Percentiles rank a stretch among this genome's conserved stretches.
phyloP scores from a whole-genome alignment of 35 echinoderm and acorn worm genomes.

The Apostichopus japonicus region DNA sequence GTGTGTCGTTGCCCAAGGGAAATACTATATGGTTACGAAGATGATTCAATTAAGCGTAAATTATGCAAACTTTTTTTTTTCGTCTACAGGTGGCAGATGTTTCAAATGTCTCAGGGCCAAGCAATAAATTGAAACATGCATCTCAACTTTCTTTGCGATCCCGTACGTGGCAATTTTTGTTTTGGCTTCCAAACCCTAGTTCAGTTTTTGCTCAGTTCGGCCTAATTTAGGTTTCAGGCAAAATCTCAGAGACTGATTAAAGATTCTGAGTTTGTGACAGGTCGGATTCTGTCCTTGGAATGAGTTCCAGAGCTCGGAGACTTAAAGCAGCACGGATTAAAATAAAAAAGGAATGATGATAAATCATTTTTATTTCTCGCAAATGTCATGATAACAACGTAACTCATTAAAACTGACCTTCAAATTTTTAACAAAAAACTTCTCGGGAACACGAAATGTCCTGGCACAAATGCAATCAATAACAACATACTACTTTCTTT shows the following conservation, averaged over 20 bases:
- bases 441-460: too few species aligned
- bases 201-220: background rate
- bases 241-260: background rate
- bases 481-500: too few species aligned
- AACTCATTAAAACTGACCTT: too few species aligned
- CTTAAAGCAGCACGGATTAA: too few species aligned
- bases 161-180: background rate
- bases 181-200: background rate
- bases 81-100: constrained; percentile 3
- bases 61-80: background rate
- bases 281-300: background rate
- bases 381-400: too few species aligned
- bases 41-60: constrained; percentile 15
- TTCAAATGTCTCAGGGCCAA: constrained; percentile 2
- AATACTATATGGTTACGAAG: constrained; percentile 7
- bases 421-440: too few species aligned
- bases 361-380: too few species aligned
- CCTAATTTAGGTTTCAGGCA: background rate
- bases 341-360: too few species aligned
- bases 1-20: background rate
- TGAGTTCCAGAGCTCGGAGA: background rate
- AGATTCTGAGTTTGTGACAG: background rate
- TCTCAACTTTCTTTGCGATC: background rate
- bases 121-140: constrained; percentile 5
- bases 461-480: too few species aligned